Evolutionary conservation across 2,113 vertebrate genomes (phyloP).

Genomic region (Aptenodytes forsteri): DNA sequence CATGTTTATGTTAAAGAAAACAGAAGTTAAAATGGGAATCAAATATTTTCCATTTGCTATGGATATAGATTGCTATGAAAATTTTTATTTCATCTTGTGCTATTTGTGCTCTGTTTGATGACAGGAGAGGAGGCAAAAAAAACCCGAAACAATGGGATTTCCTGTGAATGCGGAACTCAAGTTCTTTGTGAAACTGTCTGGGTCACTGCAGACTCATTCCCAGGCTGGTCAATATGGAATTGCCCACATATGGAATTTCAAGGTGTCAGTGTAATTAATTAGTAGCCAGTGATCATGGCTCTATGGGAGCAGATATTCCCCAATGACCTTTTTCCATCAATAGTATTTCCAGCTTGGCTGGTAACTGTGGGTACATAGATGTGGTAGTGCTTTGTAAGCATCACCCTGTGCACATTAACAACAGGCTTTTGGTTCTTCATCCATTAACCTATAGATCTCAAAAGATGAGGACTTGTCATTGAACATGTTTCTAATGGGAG

Average conservation of each 20-base stretch:
- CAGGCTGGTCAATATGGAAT: background rate
- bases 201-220: background rate
- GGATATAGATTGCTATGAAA: background rate
- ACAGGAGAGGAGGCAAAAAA: background rate
- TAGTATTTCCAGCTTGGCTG: background rate
- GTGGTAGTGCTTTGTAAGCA: background rate
- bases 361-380: background rate
- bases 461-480: background rate
- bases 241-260: background rate
- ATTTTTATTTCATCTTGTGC: background rate
- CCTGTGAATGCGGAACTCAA: background rate
- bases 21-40: background rate
- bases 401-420: background rate
- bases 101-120: background rate
- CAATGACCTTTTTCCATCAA: background rate
- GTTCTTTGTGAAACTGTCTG: background rate
- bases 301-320: background rate
- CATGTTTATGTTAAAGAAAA: background rate
- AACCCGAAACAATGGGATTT: background rate
- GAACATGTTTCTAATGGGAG: background rate
- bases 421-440: background rate
- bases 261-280: background rate
- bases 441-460: background rate
- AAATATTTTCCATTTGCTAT: background rate
- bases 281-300: background rate